Conservation (phyloP, 2,797 vertebrate genomes). For the Xiphorhynchus erythropygius region DNA sequence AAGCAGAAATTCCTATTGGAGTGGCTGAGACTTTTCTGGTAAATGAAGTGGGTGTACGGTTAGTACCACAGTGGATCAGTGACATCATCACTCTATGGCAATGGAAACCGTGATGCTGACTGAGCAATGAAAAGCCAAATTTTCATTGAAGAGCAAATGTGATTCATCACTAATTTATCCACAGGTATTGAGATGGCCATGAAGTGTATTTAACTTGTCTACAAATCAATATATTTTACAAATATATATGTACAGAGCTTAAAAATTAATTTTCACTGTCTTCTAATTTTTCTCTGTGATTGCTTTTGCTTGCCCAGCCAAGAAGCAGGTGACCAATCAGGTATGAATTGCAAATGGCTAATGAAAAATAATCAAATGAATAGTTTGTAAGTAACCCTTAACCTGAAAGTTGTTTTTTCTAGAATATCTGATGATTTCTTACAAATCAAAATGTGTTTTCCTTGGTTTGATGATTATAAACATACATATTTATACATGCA, state of each 20-base stretch:
- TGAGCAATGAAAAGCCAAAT: neutral
- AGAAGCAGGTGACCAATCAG: neutral
- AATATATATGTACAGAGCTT: neutral
- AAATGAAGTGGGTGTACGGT: neutral
- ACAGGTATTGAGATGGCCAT: neutral
- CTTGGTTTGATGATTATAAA: neutral
- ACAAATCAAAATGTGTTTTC: neutral
- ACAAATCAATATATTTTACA: neutral
- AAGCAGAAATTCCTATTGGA: neutral
- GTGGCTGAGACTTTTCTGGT: neutral
- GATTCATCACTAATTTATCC: neutral
- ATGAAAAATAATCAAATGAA: neutral
- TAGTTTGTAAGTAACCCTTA: neutral
- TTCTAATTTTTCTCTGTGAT: neutral
- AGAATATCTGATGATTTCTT: neutral
- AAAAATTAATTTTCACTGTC: slow-evolving; percentile 5
- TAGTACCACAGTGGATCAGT: neutral
- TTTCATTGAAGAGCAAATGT: neutral
- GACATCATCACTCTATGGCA: neutral
- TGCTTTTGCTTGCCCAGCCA: slow-evolving; percentile 1
- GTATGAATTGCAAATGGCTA: slow-evolving; percentile 2
- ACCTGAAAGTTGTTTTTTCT: neutral
- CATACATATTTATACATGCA: neutral
- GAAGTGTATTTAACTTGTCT: neutral
- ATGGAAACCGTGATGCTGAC: neutral